Conservation (phyloP, 2,113 vertebrate species). For the Phoenicopterus ruber region DNA sequence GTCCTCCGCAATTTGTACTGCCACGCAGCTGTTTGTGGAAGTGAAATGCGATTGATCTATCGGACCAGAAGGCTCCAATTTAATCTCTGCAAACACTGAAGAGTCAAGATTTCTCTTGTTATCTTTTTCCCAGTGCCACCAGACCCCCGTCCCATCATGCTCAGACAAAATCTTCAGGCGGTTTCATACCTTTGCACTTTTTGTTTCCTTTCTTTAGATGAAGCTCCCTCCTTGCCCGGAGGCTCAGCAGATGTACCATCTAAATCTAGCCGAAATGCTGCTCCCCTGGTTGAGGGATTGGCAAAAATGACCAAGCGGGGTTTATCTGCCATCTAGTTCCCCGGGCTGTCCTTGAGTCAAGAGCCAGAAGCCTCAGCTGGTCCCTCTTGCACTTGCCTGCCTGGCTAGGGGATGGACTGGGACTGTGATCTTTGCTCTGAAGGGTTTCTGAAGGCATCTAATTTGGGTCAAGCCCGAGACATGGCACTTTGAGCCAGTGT, state of each 20-base stretch:
- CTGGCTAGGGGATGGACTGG: not conserved
- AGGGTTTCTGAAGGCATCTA: not conserved
- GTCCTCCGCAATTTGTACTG: not conserved
- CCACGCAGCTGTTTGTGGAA: not conserved
- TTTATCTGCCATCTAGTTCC: not conserved
- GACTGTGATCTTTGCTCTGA: not conserved
- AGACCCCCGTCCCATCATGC: not conserved
- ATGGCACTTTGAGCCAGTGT: rapidly evolving
- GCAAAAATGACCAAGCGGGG: not conserved
- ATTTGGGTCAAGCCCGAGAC: not conserved
- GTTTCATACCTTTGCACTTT: not conserved
- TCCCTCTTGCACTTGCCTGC: not conserved
- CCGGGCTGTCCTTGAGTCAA: not conserved
- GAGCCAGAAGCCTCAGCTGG: not conserved
- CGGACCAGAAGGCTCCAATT: not conserved
- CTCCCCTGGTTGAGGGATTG: not conserved
- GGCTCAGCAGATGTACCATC: not conserved
- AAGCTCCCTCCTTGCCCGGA: not conserved
- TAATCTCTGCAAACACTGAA: not conserved
- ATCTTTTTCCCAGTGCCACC: not conserved
- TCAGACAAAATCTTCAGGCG: not conserved
- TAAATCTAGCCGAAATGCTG: not conserved
- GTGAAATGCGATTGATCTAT: not conserved
- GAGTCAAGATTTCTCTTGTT: not conserved
- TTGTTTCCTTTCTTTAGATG: not conserved